Evolutionary conservation across 2,888 invertebrate genomes (phyloP).

Genomic region (Drosophila acutilabella): DNA sequence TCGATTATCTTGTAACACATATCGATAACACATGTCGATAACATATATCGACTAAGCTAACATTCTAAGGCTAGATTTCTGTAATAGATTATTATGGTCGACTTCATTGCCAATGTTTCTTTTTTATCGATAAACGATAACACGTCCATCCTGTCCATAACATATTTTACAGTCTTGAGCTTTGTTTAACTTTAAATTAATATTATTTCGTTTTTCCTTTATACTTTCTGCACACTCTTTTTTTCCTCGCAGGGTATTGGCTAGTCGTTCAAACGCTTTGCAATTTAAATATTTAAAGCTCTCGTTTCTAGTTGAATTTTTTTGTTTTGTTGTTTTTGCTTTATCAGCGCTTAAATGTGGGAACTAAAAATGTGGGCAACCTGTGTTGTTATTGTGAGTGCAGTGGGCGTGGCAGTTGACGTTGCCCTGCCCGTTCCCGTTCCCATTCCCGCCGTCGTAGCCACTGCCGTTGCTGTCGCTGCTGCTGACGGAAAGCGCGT

Average conservation of each 20-base stretch:
- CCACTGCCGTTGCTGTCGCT: not conserved
- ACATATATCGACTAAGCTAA: too few relatives aligned
- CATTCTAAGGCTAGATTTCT: too few relatives aligned
- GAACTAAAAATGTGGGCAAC: slow-evolving; percentile 30
- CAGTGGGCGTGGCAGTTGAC: slow-evolving; percentile 31
- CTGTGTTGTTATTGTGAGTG: slow-evolving; percentile 14
- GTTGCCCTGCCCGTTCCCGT: not conserved
- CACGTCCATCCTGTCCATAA: not conserved
- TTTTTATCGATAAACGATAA: not conserved
- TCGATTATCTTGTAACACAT: too few relatives aligned
- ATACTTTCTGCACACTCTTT: too few relatives aligned
- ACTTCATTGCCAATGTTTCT: too few relatives aligned
- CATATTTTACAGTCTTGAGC: not conserved
- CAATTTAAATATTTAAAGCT: slow-evolving; percentile 10
- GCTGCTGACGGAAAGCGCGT: slow-evolving; percentile 24
- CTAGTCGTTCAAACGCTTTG: not conserved
- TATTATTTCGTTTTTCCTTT: not conserved
- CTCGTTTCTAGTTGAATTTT: slow-evolving; percentile 23
- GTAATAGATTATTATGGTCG: too few relatives aligned
- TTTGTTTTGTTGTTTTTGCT: slow-evolving; percentile 13
- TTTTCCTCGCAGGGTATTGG: slow-evolving; percentile 20
- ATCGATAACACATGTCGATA: too few relatives aligned
- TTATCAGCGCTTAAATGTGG: slow-evolving; percentile 45
- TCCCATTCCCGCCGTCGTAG: too few relatives aligned
- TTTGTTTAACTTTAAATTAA: too few relatives aligned